Base-by-base conservation (phyloP, 2,797 vertebrate species). In the Tachyglossus aculeatus region DNA sequence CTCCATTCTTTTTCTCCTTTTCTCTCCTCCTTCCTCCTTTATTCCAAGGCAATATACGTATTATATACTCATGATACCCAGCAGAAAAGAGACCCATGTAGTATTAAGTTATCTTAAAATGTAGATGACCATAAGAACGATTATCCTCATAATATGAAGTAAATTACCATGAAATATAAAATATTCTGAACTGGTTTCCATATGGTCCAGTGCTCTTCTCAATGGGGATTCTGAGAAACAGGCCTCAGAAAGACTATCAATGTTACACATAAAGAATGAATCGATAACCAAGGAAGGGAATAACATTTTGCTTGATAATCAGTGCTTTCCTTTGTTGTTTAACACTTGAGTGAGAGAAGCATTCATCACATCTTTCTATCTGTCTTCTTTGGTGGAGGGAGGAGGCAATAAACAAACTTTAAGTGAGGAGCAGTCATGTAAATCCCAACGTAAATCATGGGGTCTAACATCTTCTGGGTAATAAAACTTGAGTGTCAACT, bases 401-500 rank as follows among this genome's bases (percentile, higher is more conserved):
- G 43, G 74, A 39, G 38, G 70, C 29, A 70, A 72, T 65, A 77
- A 58, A 58, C 10, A 44, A 51, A 48, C 45, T 63, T 56, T 34
- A 73, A 48, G 31, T 44, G 19, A 61, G 31, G 38, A 6, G 7
- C 12, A 34, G n/a, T 33, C 27, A 61, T 81, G 64, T 79, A 39
- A 58, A 67, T 64, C 19, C 18, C 38, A 48, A 14, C 50, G 45
- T 64, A 41, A 77, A 74, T 45, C 62, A 38, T 44, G 72, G 79
- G 41, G 18, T 60, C 32, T 37, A 53, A 57, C 50, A 15, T 53
- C 52, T 52, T 59, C 39, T 47, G 47, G 16, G 34, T 61, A 67
- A 74, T 65, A 71, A 77, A 77, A 67, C 56, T 13, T 29, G 51
- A 80, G 64, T 72, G 72, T 73, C 15, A 48, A 59, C 63, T 72